Base-by-base conservation (phyloP, 2,888 invertebrate genomes). In the Oscheius onirici region DNA sequence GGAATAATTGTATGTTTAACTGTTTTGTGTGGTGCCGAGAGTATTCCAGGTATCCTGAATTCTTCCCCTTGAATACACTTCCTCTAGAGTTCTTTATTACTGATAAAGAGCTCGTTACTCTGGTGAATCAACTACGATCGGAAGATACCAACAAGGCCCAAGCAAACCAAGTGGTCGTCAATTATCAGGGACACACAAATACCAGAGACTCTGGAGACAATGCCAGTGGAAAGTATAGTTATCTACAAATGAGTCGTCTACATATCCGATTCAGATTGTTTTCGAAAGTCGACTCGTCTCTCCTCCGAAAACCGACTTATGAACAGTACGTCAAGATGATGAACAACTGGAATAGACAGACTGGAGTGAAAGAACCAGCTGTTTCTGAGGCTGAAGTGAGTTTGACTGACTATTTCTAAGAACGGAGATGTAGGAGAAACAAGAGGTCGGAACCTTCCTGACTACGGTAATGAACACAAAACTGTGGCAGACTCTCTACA, bases 291-390 rank as follows among this genome's bases (percentile, higher is more conserved):
- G 82, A 82, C 58, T 68, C 77, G 5, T 79, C 82, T 1, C 60
- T 82, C 3, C 69, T 82, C 8, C 77, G 84, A 5, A 81, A 80
- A 61, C 81, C 83, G 8, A 93, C 94, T 1, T 92, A 95, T 73
- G 91, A 92, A 77, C 92, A 92, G 84, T 91, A 95, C 80, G 87
- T 92, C 54, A 89, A 91, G 6, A 91, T 96, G 52, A 91, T 93
- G 87, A 93, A 96, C 88, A 95, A 96, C 88, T 96, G 95, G 87
- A 92, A 94, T 85, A 89, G 92, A 72, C 92, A 93, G 79, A 83
- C 85, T 0, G 87, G 87, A 55, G 75, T 43, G 77, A 85, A 66
- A 6, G 87, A 87, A 70, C 76, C 77, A 26, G 66, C 76, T 20
- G 83, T 83, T 10, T 73, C 75, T 20, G 71, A 71, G 22, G 60